Conservation (phyloP, 2,113 vertebrate species). For the Lycocorax pyrrhopterus region DNA sequence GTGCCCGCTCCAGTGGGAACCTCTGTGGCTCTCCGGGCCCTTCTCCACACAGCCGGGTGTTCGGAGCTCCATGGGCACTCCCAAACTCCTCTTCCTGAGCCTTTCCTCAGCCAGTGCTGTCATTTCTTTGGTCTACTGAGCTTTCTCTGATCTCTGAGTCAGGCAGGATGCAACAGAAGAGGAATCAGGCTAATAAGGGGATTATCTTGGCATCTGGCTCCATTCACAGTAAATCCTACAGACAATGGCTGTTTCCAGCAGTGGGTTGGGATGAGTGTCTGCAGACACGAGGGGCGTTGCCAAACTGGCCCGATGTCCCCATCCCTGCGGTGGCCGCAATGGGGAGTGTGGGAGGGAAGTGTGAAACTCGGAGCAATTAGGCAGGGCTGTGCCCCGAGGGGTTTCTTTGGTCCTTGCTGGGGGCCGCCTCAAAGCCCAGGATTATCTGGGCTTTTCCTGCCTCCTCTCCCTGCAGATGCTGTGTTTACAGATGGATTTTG, state of each 20-base stretch:
- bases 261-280: background rate
- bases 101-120: background rate
- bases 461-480: background rate
- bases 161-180: background rate
- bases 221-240: background rate
- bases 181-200: background rate
- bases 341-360: background rate
- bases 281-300: fast-evolving
- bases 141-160: slow-evolving; percentile 11
- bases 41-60: background rate
- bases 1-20: background rate
- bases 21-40: background rate
- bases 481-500: background rate
- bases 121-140: background rate
- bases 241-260: background rate
- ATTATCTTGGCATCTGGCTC: slow-evolving; percentile 28
- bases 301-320: background rate
- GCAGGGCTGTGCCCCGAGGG: background rate
- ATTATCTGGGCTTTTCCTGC: background rate
- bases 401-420: background rate
- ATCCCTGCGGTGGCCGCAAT: background rate
- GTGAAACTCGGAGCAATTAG: background rate
- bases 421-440: background rate
- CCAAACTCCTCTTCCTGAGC: background rate
- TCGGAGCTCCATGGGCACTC: background rate